Evolutionary conservation across 1,140 invertebrate genomes (phyloP), one percentile per base, ranked within the genome.

Genomic region (Hylyphantes graminicola): DNA sequence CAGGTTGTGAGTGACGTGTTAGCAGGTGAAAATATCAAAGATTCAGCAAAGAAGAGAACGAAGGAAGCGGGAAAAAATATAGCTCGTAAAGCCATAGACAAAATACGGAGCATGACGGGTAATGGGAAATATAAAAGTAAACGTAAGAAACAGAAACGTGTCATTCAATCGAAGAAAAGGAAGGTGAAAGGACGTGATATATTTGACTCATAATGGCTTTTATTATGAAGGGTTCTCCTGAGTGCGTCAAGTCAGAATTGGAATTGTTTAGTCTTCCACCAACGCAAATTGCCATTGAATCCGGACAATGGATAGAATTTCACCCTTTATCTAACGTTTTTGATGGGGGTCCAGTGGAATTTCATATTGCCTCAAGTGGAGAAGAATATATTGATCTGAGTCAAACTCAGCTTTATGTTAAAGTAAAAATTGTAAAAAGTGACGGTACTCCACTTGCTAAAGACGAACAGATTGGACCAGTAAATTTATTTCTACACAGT

Each of bases 241-340:
- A 74, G 19, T 82, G 68, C 63, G 79, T 73, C 2, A 82, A 82
- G 21, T 82, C 79, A 11, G 79, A 82, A 73, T 82, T 82, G 67
- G 68, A 81, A 65, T 19, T 81, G 11, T 81, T 82, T 19, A 12
- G 51, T 11, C 11, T 82, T 11, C 68, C 79, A 13, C 7, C 48
- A 13, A 82, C 68, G 2, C 68, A 73, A 73, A 82, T 59, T 12
- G 79, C 15, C 21, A 73, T 82, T 5, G 19, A 72, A 82, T 17
- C 17, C 8, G 79, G 67, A 50, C 35, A 82, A 11, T 82, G 68
- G 67, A 21, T 63, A 53, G 21, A 82, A 72, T 82, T 63, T 64
- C 67, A 82, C 51, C 79, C 55, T 9, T 13, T 82, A 8, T 61
- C 79, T 1, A 82, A 54, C 13, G 59, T 82, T 17, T 67, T 53